Base-by-base conservation (phyloP, 2,888 invertebrate species). In the Buathra laborator region DNA sequence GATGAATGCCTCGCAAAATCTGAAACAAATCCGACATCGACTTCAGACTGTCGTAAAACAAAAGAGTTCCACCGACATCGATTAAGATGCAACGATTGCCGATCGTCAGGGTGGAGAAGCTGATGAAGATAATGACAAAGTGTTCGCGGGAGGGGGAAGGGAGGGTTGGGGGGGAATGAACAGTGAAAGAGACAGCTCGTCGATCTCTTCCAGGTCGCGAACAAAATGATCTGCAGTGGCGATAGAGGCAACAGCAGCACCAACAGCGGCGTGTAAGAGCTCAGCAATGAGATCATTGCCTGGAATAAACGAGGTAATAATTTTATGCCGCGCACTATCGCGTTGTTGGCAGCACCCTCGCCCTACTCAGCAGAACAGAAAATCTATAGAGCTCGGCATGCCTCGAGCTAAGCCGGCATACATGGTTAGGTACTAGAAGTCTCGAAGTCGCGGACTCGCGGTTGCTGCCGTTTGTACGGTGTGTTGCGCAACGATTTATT, bases 211-310 rank as follows among this genome's bases (percentile, higher is more conserved):
- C 81, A 81, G 81, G 84, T 81, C 72, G 67, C 68, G 67, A 68
- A 77, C 72, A 74, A 81, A 81, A 74, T 77, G 62, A 84, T 81
- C 74, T 43, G 71, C 76, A 66, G 67, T 64, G 43, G 70, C 43
- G 81, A 81, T 81, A 72, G 64, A 77, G 67, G 37, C 46, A 43
- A 16, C 56, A 14, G 24, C 12, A 68, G 62, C n/a, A 46, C 14
- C 37, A 37, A 59, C 68, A 53, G 56, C 48, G 56, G 48, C 37
- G 66, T 67, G 56, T n/a, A 16, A 32, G 32, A 67, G 75, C 71
- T 81, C 86, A 88, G 90, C 92, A 93, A 93, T 93, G 93, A 93
- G 92, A 93, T 93, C 93, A 93, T 92, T 92, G 91, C 93, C 89
- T 91, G 90, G 89, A 93, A 93, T 93, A 93, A 91, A 91, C 91